These are phyloP conservation scores for Phocoena sinus DNA, from an alignment of 2,113 vertebrate genomes.

Conservation along the genomic window DNA sequence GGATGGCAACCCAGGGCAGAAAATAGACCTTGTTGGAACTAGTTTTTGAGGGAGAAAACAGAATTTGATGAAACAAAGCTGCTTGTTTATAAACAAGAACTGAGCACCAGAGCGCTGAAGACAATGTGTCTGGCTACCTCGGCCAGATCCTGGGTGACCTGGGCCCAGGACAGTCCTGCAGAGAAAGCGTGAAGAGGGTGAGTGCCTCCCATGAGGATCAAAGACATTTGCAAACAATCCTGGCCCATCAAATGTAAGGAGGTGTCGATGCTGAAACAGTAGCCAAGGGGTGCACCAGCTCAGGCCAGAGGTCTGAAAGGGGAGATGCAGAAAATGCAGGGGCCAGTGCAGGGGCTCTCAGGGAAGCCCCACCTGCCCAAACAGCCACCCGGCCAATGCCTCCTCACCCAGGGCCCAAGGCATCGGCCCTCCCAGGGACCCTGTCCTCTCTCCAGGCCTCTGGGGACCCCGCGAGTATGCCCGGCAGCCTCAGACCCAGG, in stretches of 20 bases:
- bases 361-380: not conserved
- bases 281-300: not conserved
- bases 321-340: not conserved
- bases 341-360: accelerated
- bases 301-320: not conserved
- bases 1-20: not conserved
- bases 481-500: not conserved
- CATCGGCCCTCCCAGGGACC: not conserved
- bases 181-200: not conserved
- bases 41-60: not conserved
- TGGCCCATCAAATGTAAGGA: no score
- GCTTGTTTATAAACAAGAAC: not conserved
- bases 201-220: not conserved
- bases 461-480: accelerated
- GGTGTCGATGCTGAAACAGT: not conserved
- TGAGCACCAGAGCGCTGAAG: not conserved
- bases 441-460: not conserved
- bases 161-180: not conserved
- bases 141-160: not conserved
- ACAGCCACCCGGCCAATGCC: not conserved
- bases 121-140: not conserved
- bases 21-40: not conserved
- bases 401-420: not conserved
- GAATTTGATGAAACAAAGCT: not conserved
- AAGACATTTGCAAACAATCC: not conserved